Evolutionary conservation across 2,888 invertebrate genomes (phyloP).

Genomic region (Drosophila yooni): DNA sequence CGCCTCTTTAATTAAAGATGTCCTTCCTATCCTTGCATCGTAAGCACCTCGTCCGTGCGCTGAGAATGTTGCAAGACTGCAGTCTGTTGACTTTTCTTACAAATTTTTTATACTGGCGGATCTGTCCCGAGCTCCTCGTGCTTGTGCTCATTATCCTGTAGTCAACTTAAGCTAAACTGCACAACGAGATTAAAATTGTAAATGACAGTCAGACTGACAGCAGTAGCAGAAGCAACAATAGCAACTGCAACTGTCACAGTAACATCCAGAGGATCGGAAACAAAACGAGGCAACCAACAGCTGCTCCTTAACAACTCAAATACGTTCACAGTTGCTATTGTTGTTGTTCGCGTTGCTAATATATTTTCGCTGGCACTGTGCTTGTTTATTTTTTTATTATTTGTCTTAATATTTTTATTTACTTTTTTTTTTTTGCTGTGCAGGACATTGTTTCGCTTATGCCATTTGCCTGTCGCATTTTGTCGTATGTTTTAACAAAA

Average conservation of each 20-base stretch:
- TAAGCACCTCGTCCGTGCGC: background rate
- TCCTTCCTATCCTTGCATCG: background rate
- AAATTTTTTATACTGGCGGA: background rate
- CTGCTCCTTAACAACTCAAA: constrained; percentile 44
- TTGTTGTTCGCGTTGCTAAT: constrained; percentile 6
- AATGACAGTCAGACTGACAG: constrained; percentile 72
- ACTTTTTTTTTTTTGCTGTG: background rate
- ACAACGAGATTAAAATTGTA: constrained; percentile 79
- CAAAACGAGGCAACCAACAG: constrained; percentile 36
- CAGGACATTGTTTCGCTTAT: constrained; percentile 35
- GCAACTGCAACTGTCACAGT: constrained; percentile 14
- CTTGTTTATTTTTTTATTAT: background rate
- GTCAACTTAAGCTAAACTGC: constrained; percentile 76
- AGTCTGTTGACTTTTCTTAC: background rate
- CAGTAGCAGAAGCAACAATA: constrained; percentile 22
- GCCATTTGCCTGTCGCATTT: constrained; percentile 52
- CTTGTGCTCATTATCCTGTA: constrained; percentile 66
- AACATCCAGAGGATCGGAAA: background rate
- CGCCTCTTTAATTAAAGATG: constrained; percentile 68
- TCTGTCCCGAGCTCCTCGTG: constrained; percentile 13
- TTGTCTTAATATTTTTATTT: constrained; percentile 10
- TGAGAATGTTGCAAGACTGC: constrained; percentile 18
- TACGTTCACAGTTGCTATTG: constrained; percentile 17
- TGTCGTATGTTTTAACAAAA: constrained; percentile 70
- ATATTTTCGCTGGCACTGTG: constrained; percentile 4